phyloP scores from a whole-genome alignment of 2,113 vertebrate genomes.

The Ptyas mucosa region DNA sequence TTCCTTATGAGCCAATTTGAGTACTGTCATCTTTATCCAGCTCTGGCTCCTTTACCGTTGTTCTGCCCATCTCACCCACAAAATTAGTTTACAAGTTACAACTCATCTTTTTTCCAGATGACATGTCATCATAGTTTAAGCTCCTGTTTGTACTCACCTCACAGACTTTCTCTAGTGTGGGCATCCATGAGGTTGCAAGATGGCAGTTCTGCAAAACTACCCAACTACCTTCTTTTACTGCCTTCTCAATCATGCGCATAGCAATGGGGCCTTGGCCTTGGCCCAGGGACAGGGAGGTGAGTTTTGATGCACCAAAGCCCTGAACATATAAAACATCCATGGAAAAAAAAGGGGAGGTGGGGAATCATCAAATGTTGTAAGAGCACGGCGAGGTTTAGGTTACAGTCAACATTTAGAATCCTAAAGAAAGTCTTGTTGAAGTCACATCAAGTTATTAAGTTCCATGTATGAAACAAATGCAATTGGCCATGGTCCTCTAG shows the following conservation, averaged over 20 bases:
- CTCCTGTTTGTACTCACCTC: slow-evolving; percentile 70
- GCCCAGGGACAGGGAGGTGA: slow-evolving; percentile 85
- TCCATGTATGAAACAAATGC: not conserved
- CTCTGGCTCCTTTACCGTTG: too few relatives aligned
- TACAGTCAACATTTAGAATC: not conserved
- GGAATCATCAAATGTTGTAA: not conserved
- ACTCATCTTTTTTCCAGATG: not conserved
- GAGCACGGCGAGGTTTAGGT: not conserved
- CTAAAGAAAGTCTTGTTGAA: not conserved
- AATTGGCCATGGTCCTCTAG: not conserved
- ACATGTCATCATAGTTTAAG: too few relatives aligned
- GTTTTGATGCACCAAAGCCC: slow-evolving; percentile 81
- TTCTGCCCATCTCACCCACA: too few relatives aligned
- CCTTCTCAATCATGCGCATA: slow-evolving; percentile 82
- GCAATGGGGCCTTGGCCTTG: slow-evolving; percentile 91
- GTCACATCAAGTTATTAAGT: not conserved
- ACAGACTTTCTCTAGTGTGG: slow-evolving; percentile 83
- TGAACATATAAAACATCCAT: slow-evolving; percentile 39
- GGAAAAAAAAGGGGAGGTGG: not conserved
- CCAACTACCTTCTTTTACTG: slow-evolving; percentile 83
- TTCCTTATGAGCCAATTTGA: not conserved
- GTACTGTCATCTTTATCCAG: not conserved
- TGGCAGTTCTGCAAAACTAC: slow-evolving; percentile 91
- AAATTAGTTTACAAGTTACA: not conserved
- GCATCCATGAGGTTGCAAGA: slow-evolving; percentile 90